Conservation (phyloP, 2,888 invertebrate genomes). For the Salpingus planirostris region DNA sequence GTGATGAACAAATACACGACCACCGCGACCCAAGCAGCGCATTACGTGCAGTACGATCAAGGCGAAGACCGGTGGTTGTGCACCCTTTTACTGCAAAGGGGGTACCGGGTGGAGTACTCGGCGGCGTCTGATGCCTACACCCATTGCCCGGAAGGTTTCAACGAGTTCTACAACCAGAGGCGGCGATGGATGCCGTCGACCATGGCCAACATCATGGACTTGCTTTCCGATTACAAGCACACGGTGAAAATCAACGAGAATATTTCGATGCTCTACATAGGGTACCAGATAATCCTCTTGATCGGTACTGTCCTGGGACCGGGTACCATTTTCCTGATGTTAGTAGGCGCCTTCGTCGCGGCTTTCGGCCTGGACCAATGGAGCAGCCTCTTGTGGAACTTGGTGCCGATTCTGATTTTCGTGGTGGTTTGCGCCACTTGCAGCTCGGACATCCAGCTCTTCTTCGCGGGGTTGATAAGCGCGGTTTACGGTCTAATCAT, state of each 20-base stretch:
- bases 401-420: constrained; percentile 59
- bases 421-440: constrained; percentile 59
- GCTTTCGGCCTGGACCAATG: constrained; percentile 66
- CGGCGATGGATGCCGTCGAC: constrained; percentile 95
- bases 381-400: constrained; percentile 56
- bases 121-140: constrained; percentile 94
- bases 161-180: constrained; percentile 90
- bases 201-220: constrained; percentile 87
- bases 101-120: constrained; percentile 87
- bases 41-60: constrained; percentile 89
- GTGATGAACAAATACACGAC: constrained; percentile 85
- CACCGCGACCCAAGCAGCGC: constrained; percentile 65
- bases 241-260: constrained; percentile 81
- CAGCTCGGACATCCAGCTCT: constrained; percentile 58
- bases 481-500: constrained; percentile 73
- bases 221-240: constrained; percentile 66
- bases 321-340: constrained; percentile 74
- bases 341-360: constrained; percentile 72
- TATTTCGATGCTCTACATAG: constrained; percentile 73
- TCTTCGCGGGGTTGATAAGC: constrained; percentile 66
- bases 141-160: constrained; percentile 86
- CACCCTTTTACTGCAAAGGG: constrained; percentile 82
- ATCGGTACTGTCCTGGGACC: constrained; percentile 73
- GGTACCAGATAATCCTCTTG: constrained; percentile 62
- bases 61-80: constrained; percentile 97